Evolutionary conservation across 2,797 vertebrate genomes (phyloP).

Genomic region (Sebastes hubbsi): DNA sequence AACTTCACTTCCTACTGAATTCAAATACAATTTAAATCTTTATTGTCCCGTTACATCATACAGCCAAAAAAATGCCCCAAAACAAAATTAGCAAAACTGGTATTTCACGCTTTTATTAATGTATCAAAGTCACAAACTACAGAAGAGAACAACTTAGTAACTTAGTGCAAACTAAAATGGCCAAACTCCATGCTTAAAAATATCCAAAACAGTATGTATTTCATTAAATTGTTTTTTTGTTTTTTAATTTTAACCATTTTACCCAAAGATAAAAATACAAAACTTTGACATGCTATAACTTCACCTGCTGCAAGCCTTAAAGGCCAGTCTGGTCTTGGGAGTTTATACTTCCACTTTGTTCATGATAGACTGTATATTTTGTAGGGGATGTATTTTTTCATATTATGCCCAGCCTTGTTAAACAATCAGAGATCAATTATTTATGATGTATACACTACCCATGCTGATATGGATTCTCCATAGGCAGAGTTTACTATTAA

Average conservation of each 20-base stretch:
- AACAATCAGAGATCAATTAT: background rate
- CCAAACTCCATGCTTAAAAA: background rate
- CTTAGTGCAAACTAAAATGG: background rate
- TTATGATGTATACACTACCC: background rate
- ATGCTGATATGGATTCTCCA: background rate
- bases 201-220: background rate
- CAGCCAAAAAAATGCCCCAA: background rate
- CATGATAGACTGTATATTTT: background rate
- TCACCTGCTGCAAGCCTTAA: background rate
- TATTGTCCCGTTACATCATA: background rate
- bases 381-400: background rate
- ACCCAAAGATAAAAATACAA: background rate
- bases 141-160: background rate
- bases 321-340: background rate
- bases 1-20: background rate
- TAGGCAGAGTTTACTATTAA: background rate
- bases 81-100: background rate
- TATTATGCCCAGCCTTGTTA: background rate
- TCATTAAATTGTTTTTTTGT: background rate
- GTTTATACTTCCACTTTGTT: background rate
- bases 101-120: background rate
- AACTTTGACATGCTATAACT: background rate
- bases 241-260: background rate
- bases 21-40: background rate
- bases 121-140: background rate